Base-by-base conservation (phyloP, 2,888 invertebrate genomes). In the Acronicta psi region DNA sequence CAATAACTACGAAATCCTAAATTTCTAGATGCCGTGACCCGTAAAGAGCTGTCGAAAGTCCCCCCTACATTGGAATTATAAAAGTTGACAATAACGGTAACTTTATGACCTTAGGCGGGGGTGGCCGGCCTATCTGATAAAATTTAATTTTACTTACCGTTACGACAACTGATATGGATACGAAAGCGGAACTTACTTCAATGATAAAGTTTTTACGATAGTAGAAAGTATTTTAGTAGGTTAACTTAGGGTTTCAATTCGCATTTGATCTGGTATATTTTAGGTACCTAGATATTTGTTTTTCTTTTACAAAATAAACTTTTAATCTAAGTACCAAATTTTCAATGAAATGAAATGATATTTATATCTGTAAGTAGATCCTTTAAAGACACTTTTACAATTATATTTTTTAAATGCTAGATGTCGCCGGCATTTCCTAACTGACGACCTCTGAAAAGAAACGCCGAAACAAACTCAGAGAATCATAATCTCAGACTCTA, bases 31-130 rank as follows among this genome's bases (percentile, higher is more conserved):
- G 61, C 50, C 61, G 6, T 41, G 65, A 40, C 43, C 65, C 47
- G 40, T 44, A 56, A 61, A 46, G 40, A 68, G 36, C 65, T 66
- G 61, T 61, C 50, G 68, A 68, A 65, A 66, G 46, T 49, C 53
- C 43, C 17, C 44, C 8, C 45, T 47, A 56, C 62, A 56, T 66
- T 60, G 50, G 47, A 68, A 68, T 66, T 66, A 62, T 68, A 61
- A 66, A 66, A 66, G 62, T 68, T 66, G 56, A 56, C 47, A 56
- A 68, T 66, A 66, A 66, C 61, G 61, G 43, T 44, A 17, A 52
- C 40, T 66, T 66, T 66, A 68, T 37, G 56, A 52, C 51, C 62
- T 37, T 40, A 41, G 40, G 18, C 40, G 36, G 42, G 13, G 25
- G 51, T 47, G 31, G 52, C n/a, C 4, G 6, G 50, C 34, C 20